Conservation (phyloP, 2,797 vertebrate species). For the Psittacula echo region DNA sequence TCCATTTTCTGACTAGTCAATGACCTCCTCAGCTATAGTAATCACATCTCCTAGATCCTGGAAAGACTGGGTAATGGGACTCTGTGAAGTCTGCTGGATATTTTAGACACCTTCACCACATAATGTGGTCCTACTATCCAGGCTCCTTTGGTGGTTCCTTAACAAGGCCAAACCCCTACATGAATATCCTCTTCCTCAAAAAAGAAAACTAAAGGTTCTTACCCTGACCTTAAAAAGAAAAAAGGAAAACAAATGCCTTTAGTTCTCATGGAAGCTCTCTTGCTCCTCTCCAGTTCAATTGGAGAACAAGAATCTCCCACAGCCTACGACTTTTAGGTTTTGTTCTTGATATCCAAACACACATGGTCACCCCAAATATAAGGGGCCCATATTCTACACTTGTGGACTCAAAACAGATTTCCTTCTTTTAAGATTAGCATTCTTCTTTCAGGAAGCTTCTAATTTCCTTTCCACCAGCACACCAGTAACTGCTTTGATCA, state of each 20-base stretch:
- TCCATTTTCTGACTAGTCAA: background rate
- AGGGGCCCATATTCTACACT: background rate
- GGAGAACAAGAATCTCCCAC: background rate
- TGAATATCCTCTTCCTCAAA: background rate
- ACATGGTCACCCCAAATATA: background rate
- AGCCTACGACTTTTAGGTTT: background rate
- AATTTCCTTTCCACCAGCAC: background rate
- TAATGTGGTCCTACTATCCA: accelerated
- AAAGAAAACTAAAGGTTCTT: background rate
- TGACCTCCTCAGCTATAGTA: background rate
- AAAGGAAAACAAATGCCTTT: background rate
- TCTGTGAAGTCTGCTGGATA: background rate
- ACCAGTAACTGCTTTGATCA: background rate
- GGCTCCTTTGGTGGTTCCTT: background rate
- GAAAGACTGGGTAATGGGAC: background rate
- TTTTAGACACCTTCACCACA: background rate
- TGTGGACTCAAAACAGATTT: background rate
- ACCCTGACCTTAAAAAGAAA: background rate
- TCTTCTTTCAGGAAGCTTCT: background rate
- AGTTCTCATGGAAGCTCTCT: background rate
- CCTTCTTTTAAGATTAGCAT: background rate
- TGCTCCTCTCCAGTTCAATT: background rate
- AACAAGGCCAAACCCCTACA: accelerated
- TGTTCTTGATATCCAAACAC: background rate
- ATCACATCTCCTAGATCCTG: background rate